A percentile compares a stretch with the other conserved stretches of the same genome.
Evolutionary conservation across 2,797 vertebrate species (phyloP).

Genomic region (Sebastiscus tertius): DNA sequence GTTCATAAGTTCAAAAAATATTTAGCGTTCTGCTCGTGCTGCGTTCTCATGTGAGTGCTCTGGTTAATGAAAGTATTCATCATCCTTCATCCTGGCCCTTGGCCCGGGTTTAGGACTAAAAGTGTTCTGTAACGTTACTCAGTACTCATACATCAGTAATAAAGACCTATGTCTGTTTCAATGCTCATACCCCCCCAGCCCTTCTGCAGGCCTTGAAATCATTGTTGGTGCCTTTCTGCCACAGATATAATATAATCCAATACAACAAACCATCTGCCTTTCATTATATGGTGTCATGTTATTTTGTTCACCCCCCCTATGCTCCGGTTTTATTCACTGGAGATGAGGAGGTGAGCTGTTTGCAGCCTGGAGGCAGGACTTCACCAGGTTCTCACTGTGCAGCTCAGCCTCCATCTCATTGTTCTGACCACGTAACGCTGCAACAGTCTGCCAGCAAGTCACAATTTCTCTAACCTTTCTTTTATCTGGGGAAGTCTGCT

Average conservation of each 20-base stretch:
- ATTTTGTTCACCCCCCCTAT: background rate
- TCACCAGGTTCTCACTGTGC: background rate
- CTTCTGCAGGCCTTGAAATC: background rate
- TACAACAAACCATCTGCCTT: background rate
- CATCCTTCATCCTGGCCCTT: too few species aligned
- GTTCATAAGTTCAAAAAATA: too few species aligned
- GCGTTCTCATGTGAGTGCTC: too few species aligned
- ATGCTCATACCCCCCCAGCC: background rate
- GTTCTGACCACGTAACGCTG: constrained; percentile 7
- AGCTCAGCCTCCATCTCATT: constrained; percentile 7
- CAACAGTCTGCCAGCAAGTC: background rate
- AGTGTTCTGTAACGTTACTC: too few species aligned
- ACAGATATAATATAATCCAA: background rate
- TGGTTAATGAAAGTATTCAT: too few species aligned
- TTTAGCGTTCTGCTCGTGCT: too few species aligned
- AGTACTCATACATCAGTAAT: too few species aligned
- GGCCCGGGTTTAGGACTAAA: too few species aligned
- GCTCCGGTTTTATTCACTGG: background rate
- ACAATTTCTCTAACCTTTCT: background rate
- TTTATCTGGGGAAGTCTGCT: constrained; percentile 13
- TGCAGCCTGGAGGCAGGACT: background rate
- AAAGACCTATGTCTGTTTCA: too few species aligned
- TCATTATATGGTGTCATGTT: background rate
- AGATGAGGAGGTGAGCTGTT: background rate
- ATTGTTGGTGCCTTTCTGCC: background rate